These are phyloP conservation scores for Listrodromus nycthemerus DNA, from an alignment of 2,888 invertebrate species.

Conservation along the genomic window DNA sequence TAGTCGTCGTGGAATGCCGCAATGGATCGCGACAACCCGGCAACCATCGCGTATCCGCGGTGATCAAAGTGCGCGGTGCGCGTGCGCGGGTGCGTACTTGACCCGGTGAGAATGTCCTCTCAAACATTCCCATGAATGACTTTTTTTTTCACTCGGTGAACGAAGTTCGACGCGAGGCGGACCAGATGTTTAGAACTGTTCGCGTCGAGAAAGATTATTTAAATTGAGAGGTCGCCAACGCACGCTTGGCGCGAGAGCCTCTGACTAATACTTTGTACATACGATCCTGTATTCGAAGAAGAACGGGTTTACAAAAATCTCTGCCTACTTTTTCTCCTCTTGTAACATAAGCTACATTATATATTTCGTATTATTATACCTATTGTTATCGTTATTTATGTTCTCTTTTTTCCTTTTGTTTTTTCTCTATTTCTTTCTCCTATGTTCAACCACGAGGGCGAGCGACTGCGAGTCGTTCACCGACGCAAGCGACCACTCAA, in stretches of 20 bases:
- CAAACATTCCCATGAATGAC: constrained; percentile 59
- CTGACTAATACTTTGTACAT: constrained; percentile 51
- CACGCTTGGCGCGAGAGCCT: constrained; percentile 4
- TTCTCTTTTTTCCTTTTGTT: constrained; percentile 67
- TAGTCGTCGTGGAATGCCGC: constrained; percentile 74
- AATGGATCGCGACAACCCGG: constrained; percentile 34
- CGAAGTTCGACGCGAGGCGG: background rate
- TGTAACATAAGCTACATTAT: constrained; percentile 41
- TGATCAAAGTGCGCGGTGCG: constrained; percentile 8
- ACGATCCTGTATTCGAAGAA: constrained; percentile 58
- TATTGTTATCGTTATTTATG: constrained; percentile 83
- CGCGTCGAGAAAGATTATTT: background rate
- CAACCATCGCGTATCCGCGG: constrained; percentile 31
- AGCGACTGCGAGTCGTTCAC: constrained; percentile 5
- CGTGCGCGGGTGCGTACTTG: constrained; percentile 2
- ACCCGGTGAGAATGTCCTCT: constrained; percentile 59
- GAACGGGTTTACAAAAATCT: constrained; percentile 57
- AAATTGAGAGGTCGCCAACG: background rate
- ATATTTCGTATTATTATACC: constrained; percentile 79
- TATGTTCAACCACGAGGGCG: constrained; percentile 48
- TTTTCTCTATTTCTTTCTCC: background rate
- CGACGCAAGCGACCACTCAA: constrained; percentile 31
- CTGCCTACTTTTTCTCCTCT: constrained; percentile 33
- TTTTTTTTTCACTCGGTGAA: background rate
- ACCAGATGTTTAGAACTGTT: constrained; percentile 1